Evolutionary conservation across 1,140 invertebrate genomes (phyloP).

Genomic region (Chironomus tepperi): DNA sequence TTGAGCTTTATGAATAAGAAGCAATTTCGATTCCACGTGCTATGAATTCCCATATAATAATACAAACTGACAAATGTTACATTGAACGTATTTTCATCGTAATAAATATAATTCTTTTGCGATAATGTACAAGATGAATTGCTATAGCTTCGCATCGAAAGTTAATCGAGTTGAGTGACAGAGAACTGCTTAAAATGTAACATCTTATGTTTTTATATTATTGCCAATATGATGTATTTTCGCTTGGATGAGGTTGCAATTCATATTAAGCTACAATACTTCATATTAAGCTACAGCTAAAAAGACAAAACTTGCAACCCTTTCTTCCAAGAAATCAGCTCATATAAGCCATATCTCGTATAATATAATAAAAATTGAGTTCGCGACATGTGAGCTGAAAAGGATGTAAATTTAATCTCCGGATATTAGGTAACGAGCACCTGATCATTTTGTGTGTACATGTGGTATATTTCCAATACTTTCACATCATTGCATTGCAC

Average conservation of each 20-base stretch:
- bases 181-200: not conserved
- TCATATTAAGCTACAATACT: too few species aligned
- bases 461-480: not conserved
- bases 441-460: not conserved
- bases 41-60: not conserved
- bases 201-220: not conserved
- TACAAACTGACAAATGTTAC: not conserved
- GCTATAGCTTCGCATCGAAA: not conserved
- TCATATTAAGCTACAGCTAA: too few species aligned
- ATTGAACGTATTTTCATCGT: not conserved
- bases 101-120: not conserved
- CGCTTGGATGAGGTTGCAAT: too few species aligned
- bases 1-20: not conserved
- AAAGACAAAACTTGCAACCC: too few species aligned
- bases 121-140: conserved; percentile 8
- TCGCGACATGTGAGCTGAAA: not conserved
- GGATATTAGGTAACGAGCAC: not conserved
- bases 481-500: conserved; percentile 4
- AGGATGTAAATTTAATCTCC: not conserved
- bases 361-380: too few species aligned
- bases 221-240: not conserved
- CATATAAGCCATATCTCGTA: too few species aligned
- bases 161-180: not conserved
- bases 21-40: too few species aligned
- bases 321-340: too few species aligned